phyloP scores from a whole-genome alignment of 2,797 vertebrate genomes.

The Limnodromus scolopaceus region DNA sequence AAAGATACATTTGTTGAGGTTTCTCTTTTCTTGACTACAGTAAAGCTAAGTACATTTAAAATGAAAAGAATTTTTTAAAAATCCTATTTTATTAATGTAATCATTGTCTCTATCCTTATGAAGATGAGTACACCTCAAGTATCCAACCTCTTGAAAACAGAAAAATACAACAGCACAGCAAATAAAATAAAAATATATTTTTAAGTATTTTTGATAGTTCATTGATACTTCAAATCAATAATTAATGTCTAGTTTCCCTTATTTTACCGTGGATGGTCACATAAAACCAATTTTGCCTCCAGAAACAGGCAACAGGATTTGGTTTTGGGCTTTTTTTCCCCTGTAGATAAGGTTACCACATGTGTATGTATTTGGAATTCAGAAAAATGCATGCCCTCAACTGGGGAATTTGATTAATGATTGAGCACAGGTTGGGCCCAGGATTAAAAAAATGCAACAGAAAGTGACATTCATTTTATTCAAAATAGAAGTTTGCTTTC shows the following conservation, averaged over 20 bases:
- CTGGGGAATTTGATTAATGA: neutral
- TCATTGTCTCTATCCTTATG: neutral
- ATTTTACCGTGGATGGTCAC: neutral
- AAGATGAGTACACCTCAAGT: rapidly evolving
- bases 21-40: neutral
- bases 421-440: neutral
- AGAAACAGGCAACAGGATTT: neutral
- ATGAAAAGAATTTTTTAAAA: neutral
- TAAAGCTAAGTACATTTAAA: neutral
- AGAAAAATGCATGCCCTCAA: neutral
- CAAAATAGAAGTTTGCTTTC: neutral
- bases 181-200: neutral
- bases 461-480: neutral
- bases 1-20: neutral
- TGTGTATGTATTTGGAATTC: neutral
- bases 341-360: neutral
- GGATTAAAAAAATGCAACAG: neutral
- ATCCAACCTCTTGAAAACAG: neutral
- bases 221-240: neutral
- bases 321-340: neutral
- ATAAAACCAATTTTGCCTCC: neutral
- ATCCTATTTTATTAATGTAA: neutral
- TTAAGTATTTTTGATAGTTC: neutral
- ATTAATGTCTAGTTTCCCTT: neutral
- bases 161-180: neutral